Conservation (phyloP, 2,113 vertebrate genomes). For the Xiphias gladius region DNA sequence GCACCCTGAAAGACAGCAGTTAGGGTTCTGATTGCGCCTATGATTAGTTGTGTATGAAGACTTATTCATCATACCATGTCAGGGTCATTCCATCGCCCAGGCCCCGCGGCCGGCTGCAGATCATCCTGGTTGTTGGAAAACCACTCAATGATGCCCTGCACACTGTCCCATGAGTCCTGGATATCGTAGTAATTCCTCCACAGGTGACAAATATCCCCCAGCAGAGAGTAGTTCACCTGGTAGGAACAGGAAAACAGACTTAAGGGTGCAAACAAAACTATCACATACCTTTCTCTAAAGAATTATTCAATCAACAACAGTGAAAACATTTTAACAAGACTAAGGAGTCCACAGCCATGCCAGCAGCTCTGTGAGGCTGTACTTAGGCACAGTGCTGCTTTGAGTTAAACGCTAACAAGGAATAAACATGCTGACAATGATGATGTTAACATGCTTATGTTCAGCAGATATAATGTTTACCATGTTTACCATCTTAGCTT, state of each 20-base stretch:
- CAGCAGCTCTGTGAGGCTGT: too few species aligned
- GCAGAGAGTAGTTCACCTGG: constrained; percentile 90
- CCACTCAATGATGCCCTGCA: constrained; percentile 89
- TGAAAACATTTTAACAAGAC: too few species aligned
- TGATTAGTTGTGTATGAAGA: background rate
- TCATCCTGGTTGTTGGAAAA: constrained; percentile 86
- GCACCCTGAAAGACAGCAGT: background rate
- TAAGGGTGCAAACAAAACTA: background rate
- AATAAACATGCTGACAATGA: too few species aligned
- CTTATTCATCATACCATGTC: constrained; percentile 86
- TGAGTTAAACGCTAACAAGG: too few species aligned
- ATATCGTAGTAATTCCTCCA: constrained; percentile 92
- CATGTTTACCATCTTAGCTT: background rate
- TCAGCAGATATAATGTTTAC: background rate
- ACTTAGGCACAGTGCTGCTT: too few species aligned
- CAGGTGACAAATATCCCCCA: constrained; percentile 88
- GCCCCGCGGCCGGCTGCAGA: constrained; percentile 87
- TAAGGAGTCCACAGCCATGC: too few species aligned
- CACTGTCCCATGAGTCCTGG: constrained; percentile 90
- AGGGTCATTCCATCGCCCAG: constrained; percentile 92
- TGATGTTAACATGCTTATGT: background rate
- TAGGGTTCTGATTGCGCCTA: too few species aligned
- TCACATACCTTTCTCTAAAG: too few species aligned
- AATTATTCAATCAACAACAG: too few species aligned
- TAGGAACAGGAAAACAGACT: background rate